A percentile compares a stretch with the other conserved stretches of the same genome.
Evolutionary conservation across 2,888 invertebrate species (phyloP).

Genomic region (Apeira syringaria): DNA sequence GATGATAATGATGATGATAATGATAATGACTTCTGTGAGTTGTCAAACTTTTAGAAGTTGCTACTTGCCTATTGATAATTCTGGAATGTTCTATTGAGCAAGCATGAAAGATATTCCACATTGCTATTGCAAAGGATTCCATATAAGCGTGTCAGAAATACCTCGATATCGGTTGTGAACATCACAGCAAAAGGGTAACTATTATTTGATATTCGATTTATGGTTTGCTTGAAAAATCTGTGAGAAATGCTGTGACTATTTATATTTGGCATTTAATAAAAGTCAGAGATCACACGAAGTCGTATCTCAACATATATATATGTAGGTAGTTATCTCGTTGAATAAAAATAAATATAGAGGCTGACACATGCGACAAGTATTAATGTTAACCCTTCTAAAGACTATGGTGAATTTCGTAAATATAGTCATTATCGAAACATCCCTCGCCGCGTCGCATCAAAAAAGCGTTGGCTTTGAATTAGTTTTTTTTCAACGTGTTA

Average conservation of each 20-base stretch:
- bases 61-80: constrained; percentile 5
- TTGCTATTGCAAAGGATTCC: constrained; percentile 20
- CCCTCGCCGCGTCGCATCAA: too few relatives aligned
- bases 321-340: too few relatives aligned
- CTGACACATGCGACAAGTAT: too few relatives aligned
- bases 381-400: too few relatives aligned
- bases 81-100: constrained; percentile 8
- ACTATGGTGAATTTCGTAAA: too few relatives aligned
- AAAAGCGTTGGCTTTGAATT: too few relatives aligned
- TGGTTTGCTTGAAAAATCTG: constrained; percentile 16
- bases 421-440: too few relatives aligned
- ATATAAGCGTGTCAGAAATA: constrained; percentile 24
- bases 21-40: too few relatives aligned
- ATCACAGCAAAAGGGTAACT: constrained; percentile 24
- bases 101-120: constrained; percentile 13
- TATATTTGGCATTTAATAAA: constrained; percentile 22
- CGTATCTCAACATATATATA: too few relatives aligned
- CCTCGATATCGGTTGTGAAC: constrained; percentile 18
- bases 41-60: background rate
- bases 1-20: too few relatives aligned
- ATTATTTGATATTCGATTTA: constrained; percentile 26
- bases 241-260: constrained; percentile 19
- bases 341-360: too few relatives aligned
- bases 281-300: constrained; percentile 15
- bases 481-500: too few relatives aligned